These are phyloP conservation scores for Gracilinanus agilis DNA, from an alignment of 2,113 vertebrate species.

Conservation along the genomic window DNA sequence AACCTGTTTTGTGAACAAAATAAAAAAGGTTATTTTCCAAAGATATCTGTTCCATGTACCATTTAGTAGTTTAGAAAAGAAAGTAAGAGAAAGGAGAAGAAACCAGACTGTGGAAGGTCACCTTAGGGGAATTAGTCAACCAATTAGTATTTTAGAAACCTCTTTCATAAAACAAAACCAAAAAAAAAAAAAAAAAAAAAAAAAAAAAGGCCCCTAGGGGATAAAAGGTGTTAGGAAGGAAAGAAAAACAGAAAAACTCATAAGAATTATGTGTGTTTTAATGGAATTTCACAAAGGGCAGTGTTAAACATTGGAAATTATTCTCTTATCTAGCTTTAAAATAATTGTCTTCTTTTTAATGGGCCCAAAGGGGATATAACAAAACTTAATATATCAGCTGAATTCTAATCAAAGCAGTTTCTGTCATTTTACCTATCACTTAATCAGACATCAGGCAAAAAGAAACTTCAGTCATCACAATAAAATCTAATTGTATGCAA, in stretches of 20 bases:
- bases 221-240: background rate
- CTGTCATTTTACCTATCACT: background rate
- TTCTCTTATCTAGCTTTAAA: background rate
- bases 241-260: background rate
- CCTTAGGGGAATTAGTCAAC: background rate
- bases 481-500: background rate
- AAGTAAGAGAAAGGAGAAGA: background rate
- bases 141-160: background rate
- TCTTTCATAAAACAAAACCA: background rate
- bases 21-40: conserved; percentile 52
- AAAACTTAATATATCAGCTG: background rate
- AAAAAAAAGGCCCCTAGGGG: background rate
- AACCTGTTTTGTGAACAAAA: conserved; percentile 69
- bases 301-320: background rate
- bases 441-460: background rate
- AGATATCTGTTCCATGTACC: background rate
- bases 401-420: background rate
- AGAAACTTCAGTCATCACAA: fast-evolving
- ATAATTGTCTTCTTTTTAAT: background rate
- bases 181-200: background rate
- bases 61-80: conserved; percentile 31
- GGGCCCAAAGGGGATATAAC: background rate
- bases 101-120: background rate
- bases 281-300: background rate
- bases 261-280: background rate